phyloP scores from a whole-genome alignment of 2,797 vertebrate species.

The Arrhamphus sclerolepis region DNA sequence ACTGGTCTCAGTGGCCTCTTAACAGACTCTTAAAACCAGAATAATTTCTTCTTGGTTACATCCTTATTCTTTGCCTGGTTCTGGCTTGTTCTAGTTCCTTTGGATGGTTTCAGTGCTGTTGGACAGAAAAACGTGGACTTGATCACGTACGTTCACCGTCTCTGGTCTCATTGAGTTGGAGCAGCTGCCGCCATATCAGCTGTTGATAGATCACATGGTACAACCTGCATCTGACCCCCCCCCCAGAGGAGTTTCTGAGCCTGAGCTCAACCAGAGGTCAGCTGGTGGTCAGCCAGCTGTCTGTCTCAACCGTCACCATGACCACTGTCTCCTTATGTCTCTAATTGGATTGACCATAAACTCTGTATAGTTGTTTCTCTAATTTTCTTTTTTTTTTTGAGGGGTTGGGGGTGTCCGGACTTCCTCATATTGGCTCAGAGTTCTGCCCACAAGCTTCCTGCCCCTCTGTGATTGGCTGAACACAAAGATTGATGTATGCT shows the following conservation, averaged over 20 bases:
- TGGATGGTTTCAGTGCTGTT: too few species aligned
- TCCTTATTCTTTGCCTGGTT: too few species aligned
- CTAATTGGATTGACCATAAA: constrained; percentile 40
- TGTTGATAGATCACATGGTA: neutral
- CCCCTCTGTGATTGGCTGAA: neutral
- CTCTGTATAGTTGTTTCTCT: neutral
- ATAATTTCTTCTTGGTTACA: too few species aligned
- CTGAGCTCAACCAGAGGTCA: constrained; percentile 31
- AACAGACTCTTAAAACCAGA: too few species aligned
- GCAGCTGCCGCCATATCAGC: neutral
- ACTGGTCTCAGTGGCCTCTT: too few species aligned
- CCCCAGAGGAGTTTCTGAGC: neutral
- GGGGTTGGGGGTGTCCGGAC: neutral
- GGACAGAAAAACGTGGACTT: too few species aligned
- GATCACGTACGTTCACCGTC: too few species aligned
- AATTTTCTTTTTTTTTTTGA: too few species aligned
- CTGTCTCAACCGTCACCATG: constrained; percentile 25
- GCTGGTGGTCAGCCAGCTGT: constrained; percentile 20
- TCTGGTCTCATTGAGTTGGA: neutral
- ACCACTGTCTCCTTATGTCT: constrained; percentile 24
- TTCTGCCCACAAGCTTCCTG: neutral
- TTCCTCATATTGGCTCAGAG: neutral
- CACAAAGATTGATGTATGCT: too few species aligned
- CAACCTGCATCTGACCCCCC: neutral
- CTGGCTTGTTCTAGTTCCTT: too few species aligned